Percentiles rank a stretch among this genome's conserved stretches.
Conservation (phyloP, 2,888 invertebrate genomes). For the Phania funesta region DNA sequence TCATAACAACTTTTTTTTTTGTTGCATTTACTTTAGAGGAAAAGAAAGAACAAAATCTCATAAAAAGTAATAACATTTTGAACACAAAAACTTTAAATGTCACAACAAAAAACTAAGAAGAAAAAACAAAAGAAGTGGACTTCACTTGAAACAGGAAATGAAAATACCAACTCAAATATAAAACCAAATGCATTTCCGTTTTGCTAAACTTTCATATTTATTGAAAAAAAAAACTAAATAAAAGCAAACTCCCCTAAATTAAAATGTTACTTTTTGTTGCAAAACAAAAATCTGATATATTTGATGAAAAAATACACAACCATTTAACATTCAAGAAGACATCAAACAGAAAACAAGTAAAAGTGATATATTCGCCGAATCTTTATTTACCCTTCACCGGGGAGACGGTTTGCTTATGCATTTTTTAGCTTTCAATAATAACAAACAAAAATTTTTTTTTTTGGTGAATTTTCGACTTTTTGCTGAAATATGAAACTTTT, state of each 20-base stretch:
- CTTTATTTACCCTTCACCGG: too few species aligned
- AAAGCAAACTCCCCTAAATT: conserved; percentile 47
- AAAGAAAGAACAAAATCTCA: conserved; percentile 7
- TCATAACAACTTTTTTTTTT: conserved; percentile 4
- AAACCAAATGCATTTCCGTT: conserved; percentile 65
- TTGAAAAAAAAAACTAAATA: neutral
- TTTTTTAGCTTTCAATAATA: too few species aligned
- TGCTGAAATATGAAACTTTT: too few species aligned
- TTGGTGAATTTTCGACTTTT: too few species aligned
- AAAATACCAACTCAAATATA: conserved; percentile 68
- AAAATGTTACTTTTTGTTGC: conserved; percentile 45
- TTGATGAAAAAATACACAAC: conserved; percentile 43
- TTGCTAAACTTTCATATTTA: conserved; percentile 38
- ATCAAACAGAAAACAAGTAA: too few species aligned
- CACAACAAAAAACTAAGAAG: conserved; percentile 9
- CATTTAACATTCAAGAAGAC: too few species aligned
- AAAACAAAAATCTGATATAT: conserved; percentile 47
- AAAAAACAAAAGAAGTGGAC: conserved; percentile 30
- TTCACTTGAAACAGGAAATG: conserved; percentile 60
- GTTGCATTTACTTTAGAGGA: conserved; percentile 46
- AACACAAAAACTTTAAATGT: conserved; percentile 54
- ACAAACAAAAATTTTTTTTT: too few species aligned
- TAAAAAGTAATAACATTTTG: conserved; percentile 54
- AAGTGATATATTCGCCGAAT: too few species aligned
- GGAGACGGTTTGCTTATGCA: too few species aligned